Conservation (phyloP, 2,888 invertebrate genomes). For the Ommatoiulus sabulosus region DNA sequence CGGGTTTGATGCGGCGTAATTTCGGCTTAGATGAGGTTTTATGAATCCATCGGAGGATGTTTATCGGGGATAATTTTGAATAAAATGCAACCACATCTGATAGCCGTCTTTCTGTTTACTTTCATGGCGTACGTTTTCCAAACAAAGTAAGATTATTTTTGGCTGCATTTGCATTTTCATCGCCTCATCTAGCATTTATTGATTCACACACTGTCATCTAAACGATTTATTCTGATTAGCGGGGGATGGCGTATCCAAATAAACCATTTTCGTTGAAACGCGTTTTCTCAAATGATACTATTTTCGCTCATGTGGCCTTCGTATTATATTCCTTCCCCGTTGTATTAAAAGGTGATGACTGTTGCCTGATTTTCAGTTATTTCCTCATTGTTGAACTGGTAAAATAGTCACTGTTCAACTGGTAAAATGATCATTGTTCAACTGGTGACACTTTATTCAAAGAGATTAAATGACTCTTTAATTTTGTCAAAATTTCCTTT, state of each 20-base stretch:
- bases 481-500: too few relatives aligned
- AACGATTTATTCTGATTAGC: background rate
- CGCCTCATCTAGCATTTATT: background rate
- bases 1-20: background rate
- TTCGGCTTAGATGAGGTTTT: slow-evolving; percentile 1
- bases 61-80: slow-evolving; percentile 15
- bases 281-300: background rate
- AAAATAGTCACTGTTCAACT: too few relatives aligned
- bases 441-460: too few relatives aligned
- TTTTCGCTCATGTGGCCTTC: too few relatives aligned
- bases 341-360: too few relatives aligned
- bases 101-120: background rate
- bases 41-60: slow-evolving; percentile 24
- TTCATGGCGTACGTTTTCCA: background rate
- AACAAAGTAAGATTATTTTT: background rate
- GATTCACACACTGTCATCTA: background rate
- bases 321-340: too few relatives aligned
- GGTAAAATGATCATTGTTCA: too few relatives aligned
- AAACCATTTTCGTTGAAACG: background rate
- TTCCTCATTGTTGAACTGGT: too few relatives aligned
- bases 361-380: too few relatives aligned
- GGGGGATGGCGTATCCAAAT: background rate
- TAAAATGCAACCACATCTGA: background rate
- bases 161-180: background rate
- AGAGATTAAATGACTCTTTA: too few relatives aligned